Conservation (phyloP, 2,797 vertebrate species). For the Natrix natrix region DNA sequence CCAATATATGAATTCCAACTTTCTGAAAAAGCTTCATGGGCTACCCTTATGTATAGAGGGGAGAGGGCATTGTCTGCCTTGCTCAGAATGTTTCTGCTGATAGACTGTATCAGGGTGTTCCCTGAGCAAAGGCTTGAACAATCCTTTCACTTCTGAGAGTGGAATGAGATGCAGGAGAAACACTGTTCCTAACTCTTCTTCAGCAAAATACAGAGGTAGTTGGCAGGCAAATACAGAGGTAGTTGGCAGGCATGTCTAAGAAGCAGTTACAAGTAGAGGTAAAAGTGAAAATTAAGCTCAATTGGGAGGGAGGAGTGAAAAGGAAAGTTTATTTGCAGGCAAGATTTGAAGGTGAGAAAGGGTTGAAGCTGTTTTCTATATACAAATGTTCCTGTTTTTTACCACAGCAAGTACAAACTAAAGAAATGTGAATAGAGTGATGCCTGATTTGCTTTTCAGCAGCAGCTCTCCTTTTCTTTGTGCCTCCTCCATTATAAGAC, state of each 20-base stretch:
- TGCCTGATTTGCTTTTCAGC: background rate
- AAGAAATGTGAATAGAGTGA: background rate
- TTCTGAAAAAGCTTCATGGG: constrained; percentile 24
- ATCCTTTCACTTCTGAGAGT: constrained; percentile 30
- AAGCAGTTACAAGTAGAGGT: background rate
- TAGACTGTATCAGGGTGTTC: constrained; percentile 44
- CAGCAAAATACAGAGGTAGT: background rate
- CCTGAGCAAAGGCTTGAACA: constrained; percentile 30
- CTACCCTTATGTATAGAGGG: constrained; percentile 28
- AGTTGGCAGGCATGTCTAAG: background rate
- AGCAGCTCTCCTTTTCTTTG: background rate
- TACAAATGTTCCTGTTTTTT: background rate
- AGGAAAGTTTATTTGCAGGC: background rate
- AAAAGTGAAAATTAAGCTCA: background rate
- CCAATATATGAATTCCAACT: constrained; percentile 47
- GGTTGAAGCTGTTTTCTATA: background rate
- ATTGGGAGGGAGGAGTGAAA: background rate
- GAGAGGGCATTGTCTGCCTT: background rate
- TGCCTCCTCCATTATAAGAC: background rate
- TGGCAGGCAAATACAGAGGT: background rate
- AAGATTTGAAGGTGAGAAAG: background rate
- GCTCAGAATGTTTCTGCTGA: constrained; percentile 16
- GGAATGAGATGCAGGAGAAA: background rate
- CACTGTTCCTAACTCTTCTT: background rate
- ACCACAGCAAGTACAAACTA: background rate